Evolutionary conservation across 2,888 invertebrate species (phyloP), one percentile per base, ranked within the genome.

Genomic region (Tenthredo mesomela): DNA sequence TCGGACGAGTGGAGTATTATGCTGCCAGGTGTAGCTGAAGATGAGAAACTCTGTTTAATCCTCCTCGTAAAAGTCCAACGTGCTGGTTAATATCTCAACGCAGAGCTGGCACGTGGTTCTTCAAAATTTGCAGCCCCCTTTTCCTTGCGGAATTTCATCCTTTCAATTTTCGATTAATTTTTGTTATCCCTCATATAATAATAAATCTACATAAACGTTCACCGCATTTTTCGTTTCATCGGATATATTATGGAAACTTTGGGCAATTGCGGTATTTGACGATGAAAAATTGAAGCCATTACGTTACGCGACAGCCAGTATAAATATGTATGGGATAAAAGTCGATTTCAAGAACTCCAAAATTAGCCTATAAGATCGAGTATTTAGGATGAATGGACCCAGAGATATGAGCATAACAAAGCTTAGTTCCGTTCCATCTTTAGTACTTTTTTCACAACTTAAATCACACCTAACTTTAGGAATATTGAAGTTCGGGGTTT

Each of bases 1-100:
- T 77, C 40, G 54, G 29, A 77, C 77, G 29, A 77, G 77, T 33
- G 6, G 71, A 73, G 71, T 43, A 73, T 73, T 73, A 73, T 73
- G 71, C 43, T 73, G 21, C 71, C 71, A 73, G 71, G 71, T 73
- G 40, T 73, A 73, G 71, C n/a, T 73, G 10, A 25, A 73, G 71
- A 73, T 73, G 71, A 73, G 71, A 43, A 43, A 73, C 29, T 73
- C 43, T 25, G 37, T 43, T 40, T 43, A 73, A 73, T 43, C 71
- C 40, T 40, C 40, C 43, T 73, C 71, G 71, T 73, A 73, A 73
- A 73, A 73, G 71, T 43, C 21, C 25, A 73, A 73, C 71, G 71
- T 73, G 43, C 40, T 73, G 71, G 71, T 43, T 73, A 40, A 73
- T 43, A 43, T n/a, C 71, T 73, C 18, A 21, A 73, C 43, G 71